Evolutionary conservation across 1,140 invertebrate species (phyloP).

Genomic region (Goniozus legneri): DNA sequence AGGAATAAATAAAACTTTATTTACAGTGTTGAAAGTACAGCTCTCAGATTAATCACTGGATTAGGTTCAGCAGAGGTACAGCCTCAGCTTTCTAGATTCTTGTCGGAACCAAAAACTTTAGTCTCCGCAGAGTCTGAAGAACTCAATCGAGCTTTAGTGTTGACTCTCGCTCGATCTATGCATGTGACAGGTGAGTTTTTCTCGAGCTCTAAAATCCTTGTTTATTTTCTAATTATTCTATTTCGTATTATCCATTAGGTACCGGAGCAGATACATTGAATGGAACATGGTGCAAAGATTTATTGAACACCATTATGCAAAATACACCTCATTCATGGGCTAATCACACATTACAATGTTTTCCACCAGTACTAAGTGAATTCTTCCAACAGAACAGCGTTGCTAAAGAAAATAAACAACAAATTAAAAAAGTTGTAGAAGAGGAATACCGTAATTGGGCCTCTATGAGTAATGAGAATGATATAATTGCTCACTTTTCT

Average conservation of each 20-base stretch:
- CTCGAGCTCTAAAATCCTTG: not conserved
- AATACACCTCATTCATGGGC: slow-evolving; percentile 94
- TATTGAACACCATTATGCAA: slow-evolving; percentile 86
- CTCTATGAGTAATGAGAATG: slow-evolving; percentile 94
- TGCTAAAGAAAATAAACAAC: slow-evolving; percentile 85
- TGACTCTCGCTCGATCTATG: slow-evolving; percentile 90
- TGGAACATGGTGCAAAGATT: slow-evolving; percentile 85
- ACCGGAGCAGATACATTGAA: slow-evolving; percentile 63
- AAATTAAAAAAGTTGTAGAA: slow-evolving; percentile 87
- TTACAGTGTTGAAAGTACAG: slow-evolving; percentile 87
- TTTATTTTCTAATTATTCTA: too few relatives aligned
- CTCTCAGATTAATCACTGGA: slow-evolving; percentile 85
- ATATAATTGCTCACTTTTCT: slow-evolving; percentile 93
- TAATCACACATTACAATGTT: slow-evolving; percentile 85
- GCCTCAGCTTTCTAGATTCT: slow-evolving; percentile 80
- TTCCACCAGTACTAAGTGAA: slow-evolving; percentile 83
- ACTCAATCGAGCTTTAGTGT: slow-evolving; percentile 84
- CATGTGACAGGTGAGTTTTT: slow-evolving; percentile 88
- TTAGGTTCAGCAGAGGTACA: slow-evolving; percentile 90
- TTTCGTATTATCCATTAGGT: slow-evolving; percentile 34
- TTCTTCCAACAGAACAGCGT: slow-evolving; percentile 81
- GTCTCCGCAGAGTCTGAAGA: slow-evolving; percentile 94
- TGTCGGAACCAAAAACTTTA: slow-evolving; percentile 83
- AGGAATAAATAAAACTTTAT: too few relatives aligned
- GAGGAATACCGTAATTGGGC: slow-evolving; percentile 95